Evolutionary conservation across 2,797 vertebrate genomes (phyloP).

Genomic region (Hemitrygon akajei): DNA sequence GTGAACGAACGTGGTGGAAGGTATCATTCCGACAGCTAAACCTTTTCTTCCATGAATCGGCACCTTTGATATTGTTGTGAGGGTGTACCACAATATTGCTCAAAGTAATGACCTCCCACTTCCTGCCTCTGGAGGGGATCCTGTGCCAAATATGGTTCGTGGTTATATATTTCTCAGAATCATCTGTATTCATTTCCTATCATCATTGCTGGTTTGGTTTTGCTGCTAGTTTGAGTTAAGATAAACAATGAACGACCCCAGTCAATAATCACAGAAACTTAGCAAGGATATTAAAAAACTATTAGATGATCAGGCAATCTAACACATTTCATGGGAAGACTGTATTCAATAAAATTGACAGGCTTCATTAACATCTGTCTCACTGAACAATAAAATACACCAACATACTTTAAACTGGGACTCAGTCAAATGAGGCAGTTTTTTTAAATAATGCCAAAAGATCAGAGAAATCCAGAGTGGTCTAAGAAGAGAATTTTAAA

Average conservation of each 20-base stretch:
- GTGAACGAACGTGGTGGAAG: neutral
- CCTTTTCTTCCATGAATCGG: constrained; percentile 40
- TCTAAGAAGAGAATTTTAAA: neutral
- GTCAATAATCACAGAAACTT: constrained; percentile 1
- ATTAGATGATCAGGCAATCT: too few species aligned
- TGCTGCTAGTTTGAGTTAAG: constrained; percentile 27
- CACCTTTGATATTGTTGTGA: neutral
- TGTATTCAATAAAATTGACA: neutral
- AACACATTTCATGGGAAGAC: neutral
- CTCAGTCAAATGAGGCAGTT: neutral
- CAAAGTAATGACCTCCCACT: constrained; percentile 22
- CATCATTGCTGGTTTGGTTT: neutral
- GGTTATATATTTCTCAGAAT: constrained; percentile 41
- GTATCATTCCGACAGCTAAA: constrained; percentile 30
- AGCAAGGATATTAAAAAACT: neutral
- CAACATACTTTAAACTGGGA: neutral
- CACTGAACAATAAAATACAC: neutral
- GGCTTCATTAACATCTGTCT: neutral
- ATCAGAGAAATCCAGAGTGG: neutral
- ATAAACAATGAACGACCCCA: constrained; percentile 15
- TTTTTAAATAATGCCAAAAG: neutral
- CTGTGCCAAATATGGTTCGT: constrained; percentile 35
- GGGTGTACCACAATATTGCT: neutral
- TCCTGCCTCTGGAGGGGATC: constrained; percentile 27
- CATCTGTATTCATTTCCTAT: constrained; percentile 35